Evolutionary conservation across 2,113 vertebrate species (phyloP).

Genomic region (Pteropus alecto): DNA sequence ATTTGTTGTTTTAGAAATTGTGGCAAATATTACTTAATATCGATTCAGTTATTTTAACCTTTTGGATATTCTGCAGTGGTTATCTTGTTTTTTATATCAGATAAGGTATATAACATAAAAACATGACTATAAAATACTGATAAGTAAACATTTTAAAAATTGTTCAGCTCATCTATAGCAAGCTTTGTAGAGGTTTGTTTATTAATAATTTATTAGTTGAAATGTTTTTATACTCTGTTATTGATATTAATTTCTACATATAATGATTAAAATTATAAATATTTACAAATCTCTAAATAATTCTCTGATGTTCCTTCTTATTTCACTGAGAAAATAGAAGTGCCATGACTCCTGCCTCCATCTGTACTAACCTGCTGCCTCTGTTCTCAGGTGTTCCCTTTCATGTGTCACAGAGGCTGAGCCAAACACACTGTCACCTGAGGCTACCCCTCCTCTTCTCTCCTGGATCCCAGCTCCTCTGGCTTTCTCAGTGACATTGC

Average conservation of each 20-base stretch:
- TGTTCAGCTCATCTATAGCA: neutral
- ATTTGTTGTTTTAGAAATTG: slow-evolving; percentile 12
- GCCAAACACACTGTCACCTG: too few relatives aligned
- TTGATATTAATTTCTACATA: neutral
- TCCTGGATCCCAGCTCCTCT: neutral
- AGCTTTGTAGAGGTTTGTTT: neutral
- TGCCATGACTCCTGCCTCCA: neutral
- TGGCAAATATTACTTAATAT: neutral
- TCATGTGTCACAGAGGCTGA: too few relatives aligned
- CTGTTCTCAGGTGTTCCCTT: neutral
- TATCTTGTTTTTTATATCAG: neutral
- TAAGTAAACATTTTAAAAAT: neutral
- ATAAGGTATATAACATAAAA: neutral
- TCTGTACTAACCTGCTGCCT: neutral
- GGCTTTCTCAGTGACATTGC: neutral
- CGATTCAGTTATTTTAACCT: neutral
- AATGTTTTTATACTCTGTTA: neutral
- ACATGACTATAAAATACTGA: neutral
- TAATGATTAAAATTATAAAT: neutral
- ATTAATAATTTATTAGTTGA: neutral
- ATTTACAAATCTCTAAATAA: neutral
- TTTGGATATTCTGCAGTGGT: neutral
- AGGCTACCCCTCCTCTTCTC: neutral
- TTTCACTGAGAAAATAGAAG: neutral
- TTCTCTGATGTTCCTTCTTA: neutral